A percentile compares a stretch with the other conserved stretches of the same genome.
Conservation (phyloP, 2,797 vertebrate genomes). For the Chelonia mydas region DNA sequence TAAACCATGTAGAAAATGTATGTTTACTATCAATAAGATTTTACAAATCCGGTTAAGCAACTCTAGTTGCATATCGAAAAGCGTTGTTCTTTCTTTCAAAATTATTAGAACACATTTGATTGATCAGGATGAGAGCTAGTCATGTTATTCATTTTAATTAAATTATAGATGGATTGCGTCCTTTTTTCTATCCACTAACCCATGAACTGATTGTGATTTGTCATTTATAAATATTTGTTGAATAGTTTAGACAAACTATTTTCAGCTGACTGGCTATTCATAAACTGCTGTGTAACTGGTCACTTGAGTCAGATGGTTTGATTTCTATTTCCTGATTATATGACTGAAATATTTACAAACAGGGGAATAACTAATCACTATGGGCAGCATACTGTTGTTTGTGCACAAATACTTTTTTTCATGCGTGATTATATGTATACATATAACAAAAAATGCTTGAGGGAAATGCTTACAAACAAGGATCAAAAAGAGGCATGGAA, state of each 20-base stretch:
- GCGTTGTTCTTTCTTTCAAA: not conserved
- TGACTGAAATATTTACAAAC: not conserved
- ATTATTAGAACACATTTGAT: not conserved
- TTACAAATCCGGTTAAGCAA: not conserved
- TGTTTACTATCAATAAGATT: slow-evolving; percentile 48
- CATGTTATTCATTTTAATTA: not conserved
- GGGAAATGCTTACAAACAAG: not conserved
- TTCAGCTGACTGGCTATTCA: slow-evolving; percentile 20
- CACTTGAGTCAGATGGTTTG: slow-evolving; percentile 10
- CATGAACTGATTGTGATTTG: too few species aligned
- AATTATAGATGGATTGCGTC: not conserved
- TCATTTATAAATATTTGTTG: too few species aligned
- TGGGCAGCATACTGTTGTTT: slow-evolving; percentile 25
- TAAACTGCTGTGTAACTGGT: not conserved
- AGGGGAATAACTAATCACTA: slow-evolving; percentile 46
- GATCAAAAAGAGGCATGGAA: not conserved
- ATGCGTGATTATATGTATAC: not conserved
- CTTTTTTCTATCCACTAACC: not conserved
- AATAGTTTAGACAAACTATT: slow-evolving; percentile 14
- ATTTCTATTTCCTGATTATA: slow-evolving; percentile 57
- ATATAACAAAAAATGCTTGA: not conserved
- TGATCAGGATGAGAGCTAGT: not conserved
- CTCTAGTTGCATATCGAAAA: not conserved
- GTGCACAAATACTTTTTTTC: slow-evolving; percentile 27
- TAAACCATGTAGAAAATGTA: slow-evolving; percentile 14